A percentile compares a stretch with the other conserved stretches of the same genome.
phyloP scores from a whole-genome alignment of 2,113 vertebrate species.

The Hipposideros armiger region DNA sequence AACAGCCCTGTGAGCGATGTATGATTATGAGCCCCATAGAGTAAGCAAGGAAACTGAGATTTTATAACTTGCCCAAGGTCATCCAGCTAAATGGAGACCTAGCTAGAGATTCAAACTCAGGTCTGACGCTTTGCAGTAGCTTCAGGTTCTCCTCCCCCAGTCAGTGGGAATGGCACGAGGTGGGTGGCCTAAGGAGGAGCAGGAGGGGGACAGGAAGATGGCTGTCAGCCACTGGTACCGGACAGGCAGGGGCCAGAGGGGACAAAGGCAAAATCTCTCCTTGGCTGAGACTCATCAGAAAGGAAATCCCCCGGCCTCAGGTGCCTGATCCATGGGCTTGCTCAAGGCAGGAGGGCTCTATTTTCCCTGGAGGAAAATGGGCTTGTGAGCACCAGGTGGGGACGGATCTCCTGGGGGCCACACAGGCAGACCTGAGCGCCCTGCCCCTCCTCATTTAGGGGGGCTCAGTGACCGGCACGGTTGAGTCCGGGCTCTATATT shows the following conservation, averaged over 20 bases:
- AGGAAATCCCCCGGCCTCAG: background rate
- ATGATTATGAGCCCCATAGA: background rate
- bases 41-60: background rate
- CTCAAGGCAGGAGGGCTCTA: background rate
- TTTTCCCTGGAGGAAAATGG: background rate
- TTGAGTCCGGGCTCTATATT: background rate
- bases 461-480: background rate
- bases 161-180: rapidly evolving
- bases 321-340: background rate
- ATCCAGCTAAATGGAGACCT: background rate
- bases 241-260: background rate
- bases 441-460: background rate
- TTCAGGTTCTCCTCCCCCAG: background rate
- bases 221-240: background rate
- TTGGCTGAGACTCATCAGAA: background rate
- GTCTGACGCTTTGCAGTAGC: background rate
- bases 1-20: background rate
- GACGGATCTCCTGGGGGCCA: background rate
- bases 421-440: background rate
- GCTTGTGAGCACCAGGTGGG: background rate
- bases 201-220: background rate
- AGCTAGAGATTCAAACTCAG: background rate
- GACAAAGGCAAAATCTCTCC: background rate
- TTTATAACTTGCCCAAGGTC: background rate
- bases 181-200: background rate